Evolutionary conservation across 2,797 vertebrate genomes (phyloP), one percentile per base, ranked within the genome.

Genomic region (Stomatorhinus walkeri): DNA sequence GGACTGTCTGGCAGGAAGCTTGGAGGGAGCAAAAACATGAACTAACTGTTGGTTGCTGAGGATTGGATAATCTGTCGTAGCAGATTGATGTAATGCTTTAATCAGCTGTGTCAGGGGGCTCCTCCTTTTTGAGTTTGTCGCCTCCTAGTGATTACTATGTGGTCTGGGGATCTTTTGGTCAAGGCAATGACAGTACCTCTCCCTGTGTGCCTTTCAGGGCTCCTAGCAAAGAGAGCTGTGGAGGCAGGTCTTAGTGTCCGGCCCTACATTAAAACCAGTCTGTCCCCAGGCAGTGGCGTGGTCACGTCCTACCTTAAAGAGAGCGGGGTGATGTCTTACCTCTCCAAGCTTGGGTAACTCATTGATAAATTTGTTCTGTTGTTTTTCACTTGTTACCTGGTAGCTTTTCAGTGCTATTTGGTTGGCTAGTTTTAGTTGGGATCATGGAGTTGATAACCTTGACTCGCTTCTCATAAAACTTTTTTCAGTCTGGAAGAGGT

Each of bases 231-330:
- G 93, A 99, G 98, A 91, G 98, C 98, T 0, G 94, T 99, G 9
- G 93, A 97, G 87, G 94, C 94, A 5, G 98, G 98, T 32, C 93
- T 99, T 91, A 95, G 91, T 0, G 97, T 99, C 93, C 99, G 97
- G 92, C 97, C 98, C 0, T 99, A 99, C 92, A 95, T 99, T 89
- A 99, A 99, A 95, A 99, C 98, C 19, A 99, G 98, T 92, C 93
- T 99, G 92, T 99, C 98, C 0, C 98, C 98, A 0, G 98, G 98
- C 91, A 99, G 98, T 0, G 98, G 98, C 0, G 98, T 99, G 16
- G 98, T 99, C 91, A 99, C 98, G 14, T 98, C 97, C 92, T 99
- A 99, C 93, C 95, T 99, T 22, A 96, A 96, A 88, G 97, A 98
- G 92, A 99, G 98, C 0, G 97, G 98, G 1, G 98, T 99, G 32